Base-by-base conservation (phyloP, 2,797 vertebrate genomes). In the Euphonia xanthogaster region DNA sequence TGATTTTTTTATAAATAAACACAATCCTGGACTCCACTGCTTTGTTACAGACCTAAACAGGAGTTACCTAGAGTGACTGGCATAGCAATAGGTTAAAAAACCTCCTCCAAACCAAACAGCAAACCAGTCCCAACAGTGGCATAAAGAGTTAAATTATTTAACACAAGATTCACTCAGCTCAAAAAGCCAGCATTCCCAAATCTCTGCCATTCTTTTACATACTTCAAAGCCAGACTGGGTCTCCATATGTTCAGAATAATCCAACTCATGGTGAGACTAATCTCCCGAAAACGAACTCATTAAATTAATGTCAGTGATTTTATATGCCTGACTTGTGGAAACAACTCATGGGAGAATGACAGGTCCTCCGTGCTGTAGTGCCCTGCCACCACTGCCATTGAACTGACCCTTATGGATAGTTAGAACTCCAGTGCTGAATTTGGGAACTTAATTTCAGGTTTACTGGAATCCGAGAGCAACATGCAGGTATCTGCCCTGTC, bases 191-290 rank as follows among this genome's bases (percentile, higher is more conserved):
- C 65, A 72, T 82, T 91, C 25, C 86, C 68, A 80, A 79, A 91
- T 50, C 30, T 77, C 65, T 87, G 31, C n/a, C 78, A 85, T 61
- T 61, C 57, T 67, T 81, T 77, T 85, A 50, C 57, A 65, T 37
- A 72, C 86, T 91, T 93, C 65, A 45, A 68, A 96, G 79, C 61
- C 94, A 96, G 87, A 80, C 65, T 63, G 71, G 7, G 35, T 82
- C 39, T 89, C 90, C 86, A 77, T 93, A 94, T 92, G 94, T 71
- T 92, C 86, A 58, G 50, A 93, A 79, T 85, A 86, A 95, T 92
- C 50, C 72, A 85, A 9, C 35, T 63, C 78, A 79, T 77, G 58
- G 88, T 93, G 81, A 94, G 80, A 75, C 75, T 90, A 95, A 95
- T 95, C 63, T 92, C 79, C 92, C 11, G 47, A 83, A 88, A 95